Evolutionary conservation across 2,888 invertebrate genomes (phyloP), one percentile per base, ranked within the genome.

Genomic region (Thecophora atra): DNA sequence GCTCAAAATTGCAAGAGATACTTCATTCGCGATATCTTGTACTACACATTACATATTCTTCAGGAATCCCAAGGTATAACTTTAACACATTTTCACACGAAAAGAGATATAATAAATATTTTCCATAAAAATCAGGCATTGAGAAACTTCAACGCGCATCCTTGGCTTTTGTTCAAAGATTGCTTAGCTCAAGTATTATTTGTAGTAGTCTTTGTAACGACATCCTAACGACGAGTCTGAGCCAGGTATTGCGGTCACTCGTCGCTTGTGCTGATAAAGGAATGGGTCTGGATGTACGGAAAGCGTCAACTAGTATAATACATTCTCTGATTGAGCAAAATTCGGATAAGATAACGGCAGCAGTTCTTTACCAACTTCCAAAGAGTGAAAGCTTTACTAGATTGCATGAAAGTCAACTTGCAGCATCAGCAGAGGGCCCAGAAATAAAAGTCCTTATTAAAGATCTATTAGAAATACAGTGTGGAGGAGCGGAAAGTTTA

Each of bases 11-110:
- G 78, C 47, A 71, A 75, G 8, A 72, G 76, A 15, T 83, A 79
- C 62, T 84, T 84, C 75, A 74, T 81, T 19, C 78, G 77, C 1
- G 84, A 85, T 66, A 79, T 80, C 52, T 78, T 83, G 65, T 81
- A 78, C 60, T 85, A 81, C 72, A 72, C 81, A 7, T 77, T 81
- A 15, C 78, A 80, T 54, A 63, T 62, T 37, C 37, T 70, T 19
- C 52, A 52, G 8, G 63, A 58, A 21, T n/a, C 63, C 15, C 51
- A n/a, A 70, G 63, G 70, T 70, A 70, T 42, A 1, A 47, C 1
- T 24, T 52, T 24, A 58, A 70, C 24, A 44, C 13, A 44, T 26
- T 15, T 15, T n/a, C n/a, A n/a, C n/a, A n/a, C n/a, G n/a, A n/a
- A n/a, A n/a, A n/a, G n/a, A n/a, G n/a, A n/a, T n/a, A n/a, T n/a